These are phyloP conservation scores for Philypnodon macrostomus DNA, from an alignment of 2,797 vertebrate species.

Conservation along the genomic window DNA sequence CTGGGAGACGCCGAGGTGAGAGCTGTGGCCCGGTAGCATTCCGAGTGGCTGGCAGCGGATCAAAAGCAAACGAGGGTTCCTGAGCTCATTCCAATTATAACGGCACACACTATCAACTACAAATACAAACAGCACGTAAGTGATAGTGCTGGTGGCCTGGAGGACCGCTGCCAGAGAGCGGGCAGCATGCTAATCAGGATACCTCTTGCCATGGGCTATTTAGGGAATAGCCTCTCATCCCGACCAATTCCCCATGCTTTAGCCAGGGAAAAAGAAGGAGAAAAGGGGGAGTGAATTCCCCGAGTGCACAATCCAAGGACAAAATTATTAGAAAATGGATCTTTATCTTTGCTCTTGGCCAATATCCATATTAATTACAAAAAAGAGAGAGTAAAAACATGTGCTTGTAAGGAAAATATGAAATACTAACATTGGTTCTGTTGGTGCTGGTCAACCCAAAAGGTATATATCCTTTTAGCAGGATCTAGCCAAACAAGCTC, in stretches of 20 bases:
- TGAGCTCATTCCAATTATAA: conserved; percentile 84
- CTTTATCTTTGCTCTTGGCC: conserved; percentile 82
- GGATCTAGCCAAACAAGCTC: conserved; percentile 39
- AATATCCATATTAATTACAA: conserved; percentile 81
- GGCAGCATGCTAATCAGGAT: conserved; percentile 84
- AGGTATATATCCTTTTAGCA: conserved; percentile 50
- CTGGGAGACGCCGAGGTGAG: conserved; percentile 75
- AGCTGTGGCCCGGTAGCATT: conserved; percentile 76
- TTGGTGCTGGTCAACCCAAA: conserved; percentile 12
- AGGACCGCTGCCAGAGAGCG: conserved; percentile 79
- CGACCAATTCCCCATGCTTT: conserved; percentile 74
- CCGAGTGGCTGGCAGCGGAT: conserved; percentile 80
- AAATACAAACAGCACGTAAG: conserved; percentile 87
- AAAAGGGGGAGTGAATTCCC: conserved; percentile 76
- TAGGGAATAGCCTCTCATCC: conserved; percentile 84
- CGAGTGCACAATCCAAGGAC: conserved; percentile 79
- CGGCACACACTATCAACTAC: conserved; percentile 82
- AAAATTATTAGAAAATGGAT: conserved; percentile 81
- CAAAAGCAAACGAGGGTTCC: conserved; percentile 82
- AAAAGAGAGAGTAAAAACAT: conserved; percentile 37
- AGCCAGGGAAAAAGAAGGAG: conserved; percentile 70
- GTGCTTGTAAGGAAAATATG: background rate
- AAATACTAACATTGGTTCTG: conserved; percentile 8
- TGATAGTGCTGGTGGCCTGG: conserved; percentile 82
- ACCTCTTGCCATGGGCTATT: conserved; percentile 84